Base-by-base conservation (phyloP, 1,140 invertebrate genomes). In the Aphaenogaster floridana region DNA sequence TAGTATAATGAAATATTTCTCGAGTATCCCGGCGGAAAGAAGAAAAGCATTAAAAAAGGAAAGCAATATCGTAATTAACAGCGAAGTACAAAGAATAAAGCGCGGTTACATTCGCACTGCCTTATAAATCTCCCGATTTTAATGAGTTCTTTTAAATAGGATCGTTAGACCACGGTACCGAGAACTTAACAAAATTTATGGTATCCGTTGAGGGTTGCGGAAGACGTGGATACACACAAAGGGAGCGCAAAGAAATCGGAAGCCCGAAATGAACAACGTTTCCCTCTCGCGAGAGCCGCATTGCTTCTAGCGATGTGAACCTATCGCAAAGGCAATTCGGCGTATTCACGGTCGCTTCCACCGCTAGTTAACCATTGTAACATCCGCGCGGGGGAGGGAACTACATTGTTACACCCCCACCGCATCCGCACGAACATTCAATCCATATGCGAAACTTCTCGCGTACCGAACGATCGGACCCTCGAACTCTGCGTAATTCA, bases 301-400 rank as follows among this genome's bases (percentile, higher is more conserved):
- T n/a, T n/a, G 54, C 48, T 69, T n/a, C 8, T 39, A 52, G 63
- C 52, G 78, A 84, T 69, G 48, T 21, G 54, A 83, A 71, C 45
- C 48, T 28, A 77, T 86, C 52, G 87, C 87, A n/a, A 86, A 88
- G 74, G 88, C 88, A 88, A 88, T 89, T 90, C 54, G 81, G 42
- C 36, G 34, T 71, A 81, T 90, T 89, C 88, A 89, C 83, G 76
- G 76, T 64, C 61, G 71, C 81, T 86, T 90, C 89, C 85, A 86
- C 80, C 71, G 88, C 77, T 71, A 34, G 89, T 90, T 90, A 90
- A 90, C 87, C 52, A 57, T 84, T 80, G 76, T 88, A 89, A 90
- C 83, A 86, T 66, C 72, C 50, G 21, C 76, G 59, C 13, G 50
- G 68, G 72, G 59, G 17, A 61, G 66, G 21, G 0, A 21, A 21